Conservation (phyloP, 1,140 invertebrate genomes). For the Diachasmimorpha longicaudata region DNA sequence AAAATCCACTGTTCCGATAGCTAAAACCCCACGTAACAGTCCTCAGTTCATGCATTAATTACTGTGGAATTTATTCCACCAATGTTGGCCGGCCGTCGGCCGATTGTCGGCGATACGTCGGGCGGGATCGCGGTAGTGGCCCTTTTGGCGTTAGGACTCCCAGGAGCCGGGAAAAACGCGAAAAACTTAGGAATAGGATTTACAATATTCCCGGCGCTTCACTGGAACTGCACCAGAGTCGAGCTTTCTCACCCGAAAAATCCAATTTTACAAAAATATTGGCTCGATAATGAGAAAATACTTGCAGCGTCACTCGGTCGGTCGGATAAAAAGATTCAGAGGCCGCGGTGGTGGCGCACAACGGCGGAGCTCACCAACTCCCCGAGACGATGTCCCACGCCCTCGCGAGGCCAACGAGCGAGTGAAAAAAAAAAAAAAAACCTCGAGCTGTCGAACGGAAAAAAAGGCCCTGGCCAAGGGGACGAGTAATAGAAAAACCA, state of each 20-base stretch:
- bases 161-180: no score
- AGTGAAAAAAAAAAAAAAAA: constrained; percentile 1
- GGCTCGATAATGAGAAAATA: constrained; percentile 43
- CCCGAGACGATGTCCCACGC: not conserved
- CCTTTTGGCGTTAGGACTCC: no score
- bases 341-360: not conserved
- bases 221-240: not conserved
- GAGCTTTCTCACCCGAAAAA: constrained; percentile 32
- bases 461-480: not conserved
- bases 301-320: constrained; percentile 37
- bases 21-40: no score
- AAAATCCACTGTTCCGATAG: no score
- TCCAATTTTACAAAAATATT: constrained; percentile 51
- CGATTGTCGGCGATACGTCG: no score
- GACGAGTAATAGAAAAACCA: not conserved
- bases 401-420: not conserved
- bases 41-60: no score
- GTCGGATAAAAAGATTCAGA: not conserved
- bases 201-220: no score
- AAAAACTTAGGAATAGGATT: no score
- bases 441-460: not conserved
- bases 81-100: no score
- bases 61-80: no score
- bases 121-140: no score
- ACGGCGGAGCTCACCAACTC: not conserved